These are phyloP conservation scores for Hippocampus abdominalis DNA, from an alignment of 2,113 vertebrate species.

Conservation along the genomic window DNA sequence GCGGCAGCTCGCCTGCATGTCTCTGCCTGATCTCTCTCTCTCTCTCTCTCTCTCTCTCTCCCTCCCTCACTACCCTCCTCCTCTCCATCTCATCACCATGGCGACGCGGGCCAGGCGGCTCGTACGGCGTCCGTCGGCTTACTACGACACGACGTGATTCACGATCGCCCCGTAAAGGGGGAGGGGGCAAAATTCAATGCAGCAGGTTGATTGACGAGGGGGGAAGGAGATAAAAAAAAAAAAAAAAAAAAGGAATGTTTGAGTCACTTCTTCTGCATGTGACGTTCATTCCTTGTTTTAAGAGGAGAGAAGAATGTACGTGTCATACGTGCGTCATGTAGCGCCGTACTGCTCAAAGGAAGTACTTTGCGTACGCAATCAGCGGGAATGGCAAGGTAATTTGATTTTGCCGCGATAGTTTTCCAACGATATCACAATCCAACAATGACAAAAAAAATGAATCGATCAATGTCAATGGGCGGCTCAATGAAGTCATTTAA, in stretches of 20 bases:
- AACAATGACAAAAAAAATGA: no score
- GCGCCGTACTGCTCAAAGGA: not conserved
- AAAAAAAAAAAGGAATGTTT: not conserved
- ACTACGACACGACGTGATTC: slow-evolving; percentile 10
- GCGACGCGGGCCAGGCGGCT: slow-evolving; percentile 67
- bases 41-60: slow-evolving; percentile 29
- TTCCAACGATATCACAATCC: no score
- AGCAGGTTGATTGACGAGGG: not conserved
- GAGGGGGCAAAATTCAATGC: not conserved
- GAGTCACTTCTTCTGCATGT: not conserved
- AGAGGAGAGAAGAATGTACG: not conserved
- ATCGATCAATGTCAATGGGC: no score
- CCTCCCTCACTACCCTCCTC: slow-evolving; percentile 30
- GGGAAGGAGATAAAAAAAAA: not conserved
- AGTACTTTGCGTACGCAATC: not conserved
- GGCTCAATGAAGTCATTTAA: no score
- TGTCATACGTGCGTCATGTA: not conserved
- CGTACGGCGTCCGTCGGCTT: slow-evolving; percentile 21
- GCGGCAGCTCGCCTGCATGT: slow-evolving; percentile 69
- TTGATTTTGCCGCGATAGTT: no score
- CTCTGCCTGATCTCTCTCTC: slow-evolving; percentile 59
- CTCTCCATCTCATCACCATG: slow-evolving; percentile 71
- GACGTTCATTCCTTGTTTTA: not conserved
- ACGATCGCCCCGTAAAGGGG: not conserved
- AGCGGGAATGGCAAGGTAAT: no score